phyloP scores from a whole-genome alignment of 2,888 invertebrate species.

The Thymelicus lineola region DNA sequence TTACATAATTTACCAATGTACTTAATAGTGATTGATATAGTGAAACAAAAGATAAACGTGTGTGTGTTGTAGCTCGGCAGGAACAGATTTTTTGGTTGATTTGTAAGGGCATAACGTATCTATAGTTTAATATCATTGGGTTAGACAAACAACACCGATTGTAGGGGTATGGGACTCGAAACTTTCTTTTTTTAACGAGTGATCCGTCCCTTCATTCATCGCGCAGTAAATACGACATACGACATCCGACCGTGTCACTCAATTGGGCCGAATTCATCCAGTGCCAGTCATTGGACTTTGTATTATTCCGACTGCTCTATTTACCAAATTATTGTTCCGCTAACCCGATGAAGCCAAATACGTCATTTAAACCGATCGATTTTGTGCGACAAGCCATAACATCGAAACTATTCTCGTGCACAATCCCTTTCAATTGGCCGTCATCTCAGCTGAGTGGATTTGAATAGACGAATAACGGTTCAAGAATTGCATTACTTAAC shows the following conservation, averaged over 20 bases:
- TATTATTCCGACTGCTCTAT: slow-evolving; percentile 49
- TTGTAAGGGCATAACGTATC: no score
- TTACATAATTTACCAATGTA: no score
- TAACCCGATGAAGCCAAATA: slow-evolving; percentile 57
- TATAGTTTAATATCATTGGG: no score
- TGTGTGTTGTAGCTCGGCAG: no score
- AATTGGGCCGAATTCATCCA: slow-evolving; percentile 58
- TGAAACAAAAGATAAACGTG: no score
- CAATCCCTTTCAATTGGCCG: slow-evolving; percentile 62
- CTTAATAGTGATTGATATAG: no score
- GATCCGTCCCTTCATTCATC: slow-evolving; percentile 51
- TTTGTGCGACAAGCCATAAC: slow-evolving; percentile 51
- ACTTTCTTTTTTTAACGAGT: slow-evolving; percentile 47
- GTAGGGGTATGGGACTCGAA: slow-evolving; percentile 25
- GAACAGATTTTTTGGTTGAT: no score
- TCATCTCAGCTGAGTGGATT: slow-evolving; percentile 17
- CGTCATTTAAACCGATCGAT: slow-evolving; percentile 57
- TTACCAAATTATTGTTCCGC: slow-evolving; percentile 67
- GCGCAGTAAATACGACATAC: slow-evolving; percentile 60
- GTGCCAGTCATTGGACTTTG: slow-evolving; percentile 52
- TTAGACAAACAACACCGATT: slow-evolving; percentile 8
- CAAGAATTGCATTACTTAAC: slow-evolving; percentile 53
- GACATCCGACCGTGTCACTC: slow-evolving; percentile 66
- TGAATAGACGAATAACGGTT: slow-evolving; percentile 39
- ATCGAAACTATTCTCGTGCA: slow-evolving; percentile 50